Conservation (phyloP, 1,140 invertebrate species). For the Zaprionus camerounensis region DNA sequence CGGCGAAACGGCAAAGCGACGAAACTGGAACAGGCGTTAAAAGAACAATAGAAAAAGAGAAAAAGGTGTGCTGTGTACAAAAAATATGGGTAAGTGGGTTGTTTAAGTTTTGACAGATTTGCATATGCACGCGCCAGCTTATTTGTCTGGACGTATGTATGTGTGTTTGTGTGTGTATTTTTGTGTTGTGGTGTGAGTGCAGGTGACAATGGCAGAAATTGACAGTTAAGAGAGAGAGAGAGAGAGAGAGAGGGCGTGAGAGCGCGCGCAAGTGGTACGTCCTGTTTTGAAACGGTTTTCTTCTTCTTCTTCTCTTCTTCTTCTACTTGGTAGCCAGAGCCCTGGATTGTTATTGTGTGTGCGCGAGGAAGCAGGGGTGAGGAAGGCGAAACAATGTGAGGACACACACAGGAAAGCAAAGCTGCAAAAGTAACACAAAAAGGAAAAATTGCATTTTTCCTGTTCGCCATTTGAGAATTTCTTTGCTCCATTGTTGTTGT, state of each 20-base stretch:
- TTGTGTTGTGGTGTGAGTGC: conserved; percentile 20
- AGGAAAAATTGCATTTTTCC: conserved; percentile 77
- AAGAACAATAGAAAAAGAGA: conserved; percentile 41
- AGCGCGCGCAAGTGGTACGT: conserved; percentile 45
- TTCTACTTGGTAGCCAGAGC: conserved; percentile 51
- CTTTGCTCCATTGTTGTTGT: conserved; percentile 17
- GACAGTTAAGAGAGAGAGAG: conserved; percentile 27
- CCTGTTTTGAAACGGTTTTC: conserved; percentile 69
- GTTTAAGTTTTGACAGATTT: conserved; percentile 61
- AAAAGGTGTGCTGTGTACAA: conserved; percentile 57
- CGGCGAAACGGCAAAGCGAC: conserved; percentile 30
- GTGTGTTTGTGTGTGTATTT: conserved; percentile 11
- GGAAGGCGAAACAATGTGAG: conserved; percentile 59
- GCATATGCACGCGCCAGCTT: conserved; percentile 43
- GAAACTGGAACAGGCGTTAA: conserved; percentile 49
- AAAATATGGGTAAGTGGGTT: conserved; percentile 76
- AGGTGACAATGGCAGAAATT: conserved; percentile 48
- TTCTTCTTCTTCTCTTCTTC: conserved; percentile 41
- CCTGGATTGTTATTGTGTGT: conserved; percentile 24
- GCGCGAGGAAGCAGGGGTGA: conserved; percentile 16
- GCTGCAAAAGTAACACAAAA: conserved; percentile 51
- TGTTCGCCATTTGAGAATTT: conserved; percentile 51
- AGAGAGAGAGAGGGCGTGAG: conserved; percentile 29
- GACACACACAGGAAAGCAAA: conserved; percentile 28
- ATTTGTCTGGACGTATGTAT: not conserved